phyloP scores from a whole-genome alignment of 2,797 vertebrate species.

The Rhinogobio ventralis region DNA sequence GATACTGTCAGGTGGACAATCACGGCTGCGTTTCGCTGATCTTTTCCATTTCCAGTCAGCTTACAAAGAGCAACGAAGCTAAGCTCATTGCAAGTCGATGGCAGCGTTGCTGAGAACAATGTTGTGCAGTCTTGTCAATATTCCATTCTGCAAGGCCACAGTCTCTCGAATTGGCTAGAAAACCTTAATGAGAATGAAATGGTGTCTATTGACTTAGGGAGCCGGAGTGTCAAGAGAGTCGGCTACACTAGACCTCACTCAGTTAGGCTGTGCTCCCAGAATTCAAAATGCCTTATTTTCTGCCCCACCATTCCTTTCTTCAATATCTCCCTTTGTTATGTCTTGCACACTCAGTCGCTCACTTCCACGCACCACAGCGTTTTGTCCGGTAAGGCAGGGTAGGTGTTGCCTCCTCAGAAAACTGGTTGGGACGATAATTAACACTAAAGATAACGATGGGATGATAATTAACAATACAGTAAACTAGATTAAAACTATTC shows the following conservation, averaged over 20 bases:
- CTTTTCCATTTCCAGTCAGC: conserved; percentile 26
- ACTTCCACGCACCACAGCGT: background rate
- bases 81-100: conserved; percentile 53
- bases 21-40: background rate
- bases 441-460: background rate
- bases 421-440: background rate
- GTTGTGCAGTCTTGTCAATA: conserved; percentile 56
- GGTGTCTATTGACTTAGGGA: conserved; percentile 58
- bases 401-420: background rate
- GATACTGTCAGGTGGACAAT: background rate
- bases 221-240: conserved; percentile 58
- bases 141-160: conserved; percentile 57
- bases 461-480: background rate
- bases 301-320: conserved; percentile 5
- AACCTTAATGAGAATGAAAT: conserved; percentile 66
- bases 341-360: background rate
- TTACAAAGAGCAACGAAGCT: conserved; percentile 42
- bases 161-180: conserved; percentile 58
- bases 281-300: conserved; percentile 57
- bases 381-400: background rate
- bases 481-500: background rate
- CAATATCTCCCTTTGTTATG: background rate
- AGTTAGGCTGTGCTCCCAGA: conserved; percentile 50
- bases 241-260: conserved; percentile 57
- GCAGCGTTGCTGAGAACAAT: conserved; percentile 26